phyloP scores from a whole-genome alignment of 2,888 invertebrate genomes.

The Agrochola circellaris region DNA sequence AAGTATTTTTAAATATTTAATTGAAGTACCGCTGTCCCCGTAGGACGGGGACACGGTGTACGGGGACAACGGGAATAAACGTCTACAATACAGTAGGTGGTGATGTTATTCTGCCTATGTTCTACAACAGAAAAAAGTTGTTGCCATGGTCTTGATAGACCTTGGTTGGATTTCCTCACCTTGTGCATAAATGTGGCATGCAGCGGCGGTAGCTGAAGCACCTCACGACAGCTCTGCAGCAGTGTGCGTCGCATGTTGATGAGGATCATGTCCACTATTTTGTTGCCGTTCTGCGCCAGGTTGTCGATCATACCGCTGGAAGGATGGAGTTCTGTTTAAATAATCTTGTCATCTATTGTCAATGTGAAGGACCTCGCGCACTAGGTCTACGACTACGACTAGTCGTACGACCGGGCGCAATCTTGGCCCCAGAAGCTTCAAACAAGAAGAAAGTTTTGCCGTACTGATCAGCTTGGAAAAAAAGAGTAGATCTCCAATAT shows the following conservation, averaged over 20 bases:
- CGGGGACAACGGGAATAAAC: too few species aligned
- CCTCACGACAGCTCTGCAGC: constrained; percentile 83
- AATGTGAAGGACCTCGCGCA: too few species aligned
- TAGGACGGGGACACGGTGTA: too few species aligned
- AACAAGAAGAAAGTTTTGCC: too few species aligned
- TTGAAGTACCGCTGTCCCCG: too few species aligned
- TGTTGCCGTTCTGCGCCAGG: constrained; percentile 82
- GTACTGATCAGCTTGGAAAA: too few species aligned
- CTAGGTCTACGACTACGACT: too few species aligned
- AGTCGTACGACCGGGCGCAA: too few species aligned
- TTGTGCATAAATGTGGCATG: constrained; percentile 89
- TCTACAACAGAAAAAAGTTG: not conserved
- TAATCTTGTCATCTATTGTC: too few species aligned
- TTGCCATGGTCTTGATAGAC: not conserved
- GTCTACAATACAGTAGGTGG: not conserved
- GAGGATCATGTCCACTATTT: constrained; percentile 85
- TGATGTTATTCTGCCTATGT: not conserved
- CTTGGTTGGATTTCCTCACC: constrained; percentile 68
- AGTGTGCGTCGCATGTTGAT: constrained; percentile 87
- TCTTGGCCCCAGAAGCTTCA: too few species aligned
- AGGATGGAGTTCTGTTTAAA: not conserved
- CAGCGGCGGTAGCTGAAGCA: constrained; percentile 83
- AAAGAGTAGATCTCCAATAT: too few species aligned
- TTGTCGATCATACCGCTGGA: constrained; percentile 79
- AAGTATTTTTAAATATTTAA: too few species aligned